These are phyloP conservation scores for Centropristis striata DNA, from an alignment of 2,113 vertebrate genomes.

Conservation along the genomic window DNA sequence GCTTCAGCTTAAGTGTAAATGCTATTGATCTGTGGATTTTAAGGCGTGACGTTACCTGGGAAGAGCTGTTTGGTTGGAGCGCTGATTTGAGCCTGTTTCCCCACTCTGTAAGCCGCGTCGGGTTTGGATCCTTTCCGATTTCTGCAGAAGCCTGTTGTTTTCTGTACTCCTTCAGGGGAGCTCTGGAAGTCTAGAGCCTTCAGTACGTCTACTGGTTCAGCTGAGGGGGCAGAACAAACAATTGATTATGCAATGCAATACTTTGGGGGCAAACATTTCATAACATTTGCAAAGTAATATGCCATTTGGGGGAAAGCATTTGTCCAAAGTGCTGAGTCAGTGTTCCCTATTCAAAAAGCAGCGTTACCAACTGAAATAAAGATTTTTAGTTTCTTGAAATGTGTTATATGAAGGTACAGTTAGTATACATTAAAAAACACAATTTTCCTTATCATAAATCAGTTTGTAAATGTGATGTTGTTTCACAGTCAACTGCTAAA, in stretches of 20 bases:
- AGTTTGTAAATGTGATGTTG: background rate
- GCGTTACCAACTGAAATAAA: background rate
- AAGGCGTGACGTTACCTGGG: slow-evolving; percentile 87
- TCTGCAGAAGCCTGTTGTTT: slow-evolving; percentile 93
- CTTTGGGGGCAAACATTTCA: background rate
- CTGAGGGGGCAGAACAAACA: slow-evolving; percentile 82
- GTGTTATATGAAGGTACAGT: background rate
- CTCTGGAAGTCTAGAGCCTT: slow-evolving; percentile 96
- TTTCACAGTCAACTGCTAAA: slow-evolving; percentile 29
- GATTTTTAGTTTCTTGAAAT: background rate
- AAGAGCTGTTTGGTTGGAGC: slow-evolving; percentile 95
- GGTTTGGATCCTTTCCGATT: slow-evolving; percentile 93
- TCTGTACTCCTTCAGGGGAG: slow-evolving; percentile 93
- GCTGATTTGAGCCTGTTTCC: slow-evolving; percentile 93
- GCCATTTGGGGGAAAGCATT: background rate
- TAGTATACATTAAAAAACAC: background rate
- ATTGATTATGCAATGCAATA: background rate
- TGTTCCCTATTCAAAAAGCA: background rate
- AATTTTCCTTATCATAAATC: background rate
- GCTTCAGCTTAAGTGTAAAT: slow-evolving; percentile 9
- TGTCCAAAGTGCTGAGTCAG: background rate
- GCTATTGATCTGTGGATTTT: background rate
- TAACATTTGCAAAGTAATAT: background rate
- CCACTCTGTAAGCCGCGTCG: slow-evolving; percentile 93
- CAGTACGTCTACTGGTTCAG: slow-evolving; percentile 94